These are phyloP conservation scores for Zaprionus lineosus DNA, from an alignment of 2,888 invertebrate species.

Conservation along the genomic window DNA sequence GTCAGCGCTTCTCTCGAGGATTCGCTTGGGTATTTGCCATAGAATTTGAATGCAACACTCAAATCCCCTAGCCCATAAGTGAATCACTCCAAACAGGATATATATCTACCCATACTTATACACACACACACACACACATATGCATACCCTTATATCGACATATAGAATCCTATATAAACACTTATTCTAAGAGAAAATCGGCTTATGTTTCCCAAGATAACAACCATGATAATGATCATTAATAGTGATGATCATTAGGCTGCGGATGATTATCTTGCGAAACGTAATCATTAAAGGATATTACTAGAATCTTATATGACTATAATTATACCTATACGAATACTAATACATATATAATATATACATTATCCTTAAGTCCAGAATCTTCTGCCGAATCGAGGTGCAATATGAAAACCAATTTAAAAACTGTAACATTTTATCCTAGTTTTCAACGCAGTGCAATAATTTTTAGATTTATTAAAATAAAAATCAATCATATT, in stretches of 20 bases:
- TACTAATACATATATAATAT: slow-evolving; percentile 9
- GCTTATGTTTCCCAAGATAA: slow-evolving; percentile 80
- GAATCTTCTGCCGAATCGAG: slow-evolving; percentile 30
- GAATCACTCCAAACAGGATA: slow-evolving; percentile 3
- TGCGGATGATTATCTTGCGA: slow-evolving; percentile 69
- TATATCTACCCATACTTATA: slow-evolving; percentile 21
- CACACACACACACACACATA: slow-evolving; percentile 1
- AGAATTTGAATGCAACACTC: slow-evolving; percentile 52
- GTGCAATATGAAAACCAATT: slow-evolving; percentile 65
- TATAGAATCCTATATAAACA: slow-evolving; percentile 4
- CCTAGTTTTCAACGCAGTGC: slow-evolving; percentile 55
- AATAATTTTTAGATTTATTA: slow-evolving; percentile 59
- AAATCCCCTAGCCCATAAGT: slow-evolving; percentile 24
- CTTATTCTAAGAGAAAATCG: neutral
- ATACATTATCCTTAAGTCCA: slow-evolving; percentile 46
- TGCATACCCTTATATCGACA: too few species aligned
- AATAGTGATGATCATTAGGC: slow-evolving; percentile 10
- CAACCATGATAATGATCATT: slow-evolving; percentile 39
- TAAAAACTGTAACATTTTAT: slow-evolving; percentile 4
- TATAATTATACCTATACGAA: slow-evolving; percentile 1
- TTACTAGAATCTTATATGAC: slow-evolving; percentile 10
- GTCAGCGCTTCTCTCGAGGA: slow-evolving; percentile 83
- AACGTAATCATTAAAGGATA: slow-evolving; percentile 67
- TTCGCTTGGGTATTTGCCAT: slow-evolving; percentile 83
- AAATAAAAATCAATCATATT: slow-evolving; percentile 50